Evolutionary conservation across 2,797 vertebrate species (phyloP).

Genomic region (Capromys pilorides): DNA sequence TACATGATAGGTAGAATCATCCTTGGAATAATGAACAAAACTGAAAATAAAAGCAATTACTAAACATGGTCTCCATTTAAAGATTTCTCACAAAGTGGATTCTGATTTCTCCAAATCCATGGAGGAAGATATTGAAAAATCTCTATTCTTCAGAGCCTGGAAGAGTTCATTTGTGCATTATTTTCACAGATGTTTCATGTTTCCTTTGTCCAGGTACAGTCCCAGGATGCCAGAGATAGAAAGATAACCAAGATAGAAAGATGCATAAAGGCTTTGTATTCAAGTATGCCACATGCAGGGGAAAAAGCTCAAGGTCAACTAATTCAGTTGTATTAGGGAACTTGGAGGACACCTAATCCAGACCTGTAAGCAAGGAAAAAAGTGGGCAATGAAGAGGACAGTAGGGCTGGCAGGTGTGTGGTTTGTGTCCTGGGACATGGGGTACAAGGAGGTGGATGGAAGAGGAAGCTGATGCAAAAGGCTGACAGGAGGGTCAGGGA

Average conservation of each 20-base stretch:
- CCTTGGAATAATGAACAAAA: neutral
- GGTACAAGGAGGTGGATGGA: neutral
- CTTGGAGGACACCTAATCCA: neutral
- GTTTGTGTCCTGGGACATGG: neutral
- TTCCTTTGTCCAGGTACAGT: neutral
- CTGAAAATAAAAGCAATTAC: neutral
- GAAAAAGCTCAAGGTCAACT: neutral
- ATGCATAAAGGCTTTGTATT: neutral
- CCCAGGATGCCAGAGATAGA: neutral
- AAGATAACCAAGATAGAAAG: neutral
- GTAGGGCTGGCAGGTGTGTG: fast-evolving
- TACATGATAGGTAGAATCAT: neutral
- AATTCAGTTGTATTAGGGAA: neutral
- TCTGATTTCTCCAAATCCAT: neutral
- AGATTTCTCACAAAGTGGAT: neutral
- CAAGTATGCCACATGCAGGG: neutral
- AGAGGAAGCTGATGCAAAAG: neutral
- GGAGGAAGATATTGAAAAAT: neutral
- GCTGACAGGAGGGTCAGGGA: neutral
- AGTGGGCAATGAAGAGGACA: neutral
- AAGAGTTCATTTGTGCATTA: neutral
- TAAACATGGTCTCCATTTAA: constrained; percentile 6
- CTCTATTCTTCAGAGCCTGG: neutral
- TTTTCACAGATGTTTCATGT: neutral
- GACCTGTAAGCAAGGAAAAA: neutral